phyloP scores from a whole-genome alignment of 2,888 invertebrate genomes.

The Euclidia mi region DNA sequence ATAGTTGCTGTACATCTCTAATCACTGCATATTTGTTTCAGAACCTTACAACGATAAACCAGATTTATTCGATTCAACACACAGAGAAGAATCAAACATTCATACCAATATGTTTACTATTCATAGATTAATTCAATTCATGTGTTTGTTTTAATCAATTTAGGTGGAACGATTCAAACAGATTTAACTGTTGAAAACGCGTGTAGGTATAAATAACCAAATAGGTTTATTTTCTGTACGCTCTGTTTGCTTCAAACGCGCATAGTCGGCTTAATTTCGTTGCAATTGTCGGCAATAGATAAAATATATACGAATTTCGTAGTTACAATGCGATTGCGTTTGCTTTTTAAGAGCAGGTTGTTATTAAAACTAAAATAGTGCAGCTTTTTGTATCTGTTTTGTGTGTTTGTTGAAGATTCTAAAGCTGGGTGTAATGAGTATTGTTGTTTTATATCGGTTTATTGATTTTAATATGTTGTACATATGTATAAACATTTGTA shows the following conservation, averaged over 20 bases:
- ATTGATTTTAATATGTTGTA: no score
- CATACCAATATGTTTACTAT: conserved; percentile 18
- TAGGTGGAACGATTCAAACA: conserved; percentile 10
- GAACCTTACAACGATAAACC: no score
- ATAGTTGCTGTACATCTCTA: no score
- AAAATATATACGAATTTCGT: conserved; percentile 44
- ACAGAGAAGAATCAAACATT: conserved; percentile 18
- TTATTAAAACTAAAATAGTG: conserved; percentile 9
- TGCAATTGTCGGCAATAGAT: conserved; percentile 43
- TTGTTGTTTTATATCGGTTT: no score
- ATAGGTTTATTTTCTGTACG: conserved; percentile 50
- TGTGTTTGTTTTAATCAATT: conserved; percentile 41
- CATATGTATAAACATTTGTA: no score
- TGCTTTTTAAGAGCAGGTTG: conserved; percentile 22
- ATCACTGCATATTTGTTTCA: no score
- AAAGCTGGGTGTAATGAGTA: no score
- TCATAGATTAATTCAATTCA: conserved; percentile 33
- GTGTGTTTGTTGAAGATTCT: not conserved
- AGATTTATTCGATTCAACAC: conserved; percentile 6
- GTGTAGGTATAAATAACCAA: conserved; percentile 45
- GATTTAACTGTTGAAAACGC: conserved; percentile 31
- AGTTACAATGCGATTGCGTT: conserved; percentile 24
- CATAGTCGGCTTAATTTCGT: conserved; percentile 42
- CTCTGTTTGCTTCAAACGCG: conserved; percentile 38
- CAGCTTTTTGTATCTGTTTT: not conserved